Conservation (phyloP, 2,888 invertebrate species). For the Seladonia tumulorum region DNA sequence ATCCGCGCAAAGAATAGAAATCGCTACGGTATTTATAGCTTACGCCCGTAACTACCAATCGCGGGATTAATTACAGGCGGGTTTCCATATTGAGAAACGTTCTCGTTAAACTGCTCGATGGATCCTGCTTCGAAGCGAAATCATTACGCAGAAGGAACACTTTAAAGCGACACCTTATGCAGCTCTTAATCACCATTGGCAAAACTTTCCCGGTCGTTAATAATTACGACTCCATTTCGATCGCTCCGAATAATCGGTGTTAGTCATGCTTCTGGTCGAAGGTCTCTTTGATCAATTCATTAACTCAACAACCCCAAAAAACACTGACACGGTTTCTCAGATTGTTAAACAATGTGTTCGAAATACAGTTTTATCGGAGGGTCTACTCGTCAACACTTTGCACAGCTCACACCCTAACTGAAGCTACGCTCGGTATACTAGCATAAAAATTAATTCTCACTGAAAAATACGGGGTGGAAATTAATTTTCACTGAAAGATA, state of each 20-base stretch:
- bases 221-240: not conserved
- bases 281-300: not conserved
- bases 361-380: not conserved
- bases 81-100: not conserved
- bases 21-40: not conserved
- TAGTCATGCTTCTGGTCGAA: not conserved
- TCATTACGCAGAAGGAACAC: slow-evolving; percentile 14
- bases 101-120: slow-evolving; percentile 19
- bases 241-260: not conserved
- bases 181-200: slow-evolving; percentile 23
- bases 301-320: not conserved
- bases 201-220: slow-evolving; percentile 30
- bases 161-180: slow-evolving; percentile 10
- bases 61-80: not conserved
- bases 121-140: not conserved
- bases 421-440: no score
- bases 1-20: not conserved
- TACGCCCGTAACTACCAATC: not conserved
- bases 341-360: not conserved
- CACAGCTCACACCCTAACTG: no score
- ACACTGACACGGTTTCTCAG: not conserved
- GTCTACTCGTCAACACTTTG: not conserved
- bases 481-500: no score
- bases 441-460: not conserved
- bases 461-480: no score